Percentiles rank a stretch among this genome's conserved stretches.
Conservation (phyloP, 1,140 invertebrate genomes). For the Aphelinus certus region DNA sequence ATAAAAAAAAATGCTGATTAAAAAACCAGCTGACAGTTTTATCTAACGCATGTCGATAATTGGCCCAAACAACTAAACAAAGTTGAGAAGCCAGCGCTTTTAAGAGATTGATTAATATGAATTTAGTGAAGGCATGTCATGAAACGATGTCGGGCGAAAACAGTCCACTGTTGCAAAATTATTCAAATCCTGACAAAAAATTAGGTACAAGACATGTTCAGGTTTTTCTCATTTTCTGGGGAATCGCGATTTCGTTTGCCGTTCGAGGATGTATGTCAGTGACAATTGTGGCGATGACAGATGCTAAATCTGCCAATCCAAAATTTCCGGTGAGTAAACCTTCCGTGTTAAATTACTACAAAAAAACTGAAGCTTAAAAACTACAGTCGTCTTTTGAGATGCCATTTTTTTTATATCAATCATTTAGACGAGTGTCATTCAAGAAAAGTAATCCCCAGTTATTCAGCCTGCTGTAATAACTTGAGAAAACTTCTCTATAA, state of each 20-base stretch:
- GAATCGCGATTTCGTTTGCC: constrained; percentile 71
- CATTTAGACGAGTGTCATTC: too few relatives aligned
- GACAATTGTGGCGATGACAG: constrained; percentile 75
- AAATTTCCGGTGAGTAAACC: constrained; percentile 43
- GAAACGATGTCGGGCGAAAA: constrained; percentile 11
- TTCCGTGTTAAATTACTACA: too few relatives aligned
- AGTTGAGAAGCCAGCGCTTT: neutral
- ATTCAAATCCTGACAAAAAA: constrained; percentile 38
- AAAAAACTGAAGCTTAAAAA: too few relatives aligned
- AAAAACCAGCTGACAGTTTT: neutral
- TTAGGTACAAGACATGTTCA: constrained; percentile 74
- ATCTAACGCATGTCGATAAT: neutral
- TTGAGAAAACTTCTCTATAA: too few relatives aligned
- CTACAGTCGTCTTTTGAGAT: neutral
- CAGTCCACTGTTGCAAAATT: constrained; percentile 3
- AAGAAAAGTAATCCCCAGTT: too few relatives aligned
- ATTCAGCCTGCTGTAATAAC: too few relatives aligned
- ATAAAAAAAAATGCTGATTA: neutral
- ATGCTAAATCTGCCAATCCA: constrained; percentile 46
- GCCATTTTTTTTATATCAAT: neutral
- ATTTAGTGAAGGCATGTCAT: neutral
- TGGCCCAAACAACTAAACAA: neutral
- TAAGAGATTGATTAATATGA: neutral
- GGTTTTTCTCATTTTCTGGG: constrained; percentile 71
- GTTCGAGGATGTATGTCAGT: constrained; percentile 76